phyloP scores from a whole-genome alignment of 2,113 vertebrate species.

The Amblyopsis rosae region DNA sequence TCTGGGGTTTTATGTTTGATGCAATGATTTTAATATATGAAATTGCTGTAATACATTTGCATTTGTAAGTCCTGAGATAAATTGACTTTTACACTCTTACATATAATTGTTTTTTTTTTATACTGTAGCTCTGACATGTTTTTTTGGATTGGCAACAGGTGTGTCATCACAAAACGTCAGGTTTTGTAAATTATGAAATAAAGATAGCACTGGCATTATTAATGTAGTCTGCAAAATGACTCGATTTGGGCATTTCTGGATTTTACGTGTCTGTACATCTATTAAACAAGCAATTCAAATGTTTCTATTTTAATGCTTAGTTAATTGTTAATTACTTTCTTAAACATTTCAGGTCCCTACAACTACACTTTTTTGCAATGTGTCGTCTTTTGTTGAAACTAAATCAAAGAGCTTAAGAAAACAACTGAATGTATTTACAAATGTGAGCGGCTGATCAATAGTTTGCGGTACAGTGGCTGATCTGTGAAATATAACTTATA shows the following conservation, averaged over 20 bases:
- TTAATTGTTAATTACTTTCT: too few relatives aligned
- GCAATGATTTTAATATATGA: not conserved
- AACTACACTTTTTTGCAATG: too few relatives aligned
- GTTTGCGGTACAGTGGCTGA: too few relatives aligned
- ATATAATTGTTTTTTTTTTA: slow-evolving; percentile 32
- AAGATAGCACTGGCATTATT: slow-evolving; percentile 46
- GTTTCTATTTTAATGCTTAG: too few relatives aligned
- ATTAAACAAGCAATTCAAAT: not conserved
- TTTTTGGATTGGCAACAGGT: slow-evolving; percentile 37
- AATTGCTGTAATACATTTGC: slow-evolving; percentile 7
- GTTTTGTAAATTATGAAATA: slow-evolving; percentile 67
- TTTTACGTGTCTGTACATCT: not conserved
- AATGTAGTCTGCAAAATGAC: slow-evolving; percentile 22
- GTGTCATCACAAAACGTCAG: slow-evolving; percentile 36
- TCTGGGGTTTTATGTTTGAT: slow-evolving; percentile 12
- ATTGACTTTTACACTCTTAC: slow-evolving; percentile 3
- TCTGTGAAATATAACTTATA: too few relatives aligned
- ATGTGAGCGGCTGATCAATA: too few relatives aligned
- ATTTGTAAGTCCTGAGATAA: slow-evolving; percentile 6
- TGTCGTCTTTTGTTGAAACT: too few relatives aligned
- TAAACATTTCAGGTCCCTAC: too few relatives aligned
- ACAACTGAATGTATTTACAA: too few relatives aligned
- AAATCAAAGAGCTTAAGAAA: too few relatives aligned
- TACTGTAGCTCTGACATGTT: slow-evolving; percentile 36
- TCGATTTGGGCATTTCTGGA: too few relatives aligned